Evolutionary conservation across 2,797 vertebrate genomes (phyloP).

Genomic region (Scyliorhinus canicula): DNA sequence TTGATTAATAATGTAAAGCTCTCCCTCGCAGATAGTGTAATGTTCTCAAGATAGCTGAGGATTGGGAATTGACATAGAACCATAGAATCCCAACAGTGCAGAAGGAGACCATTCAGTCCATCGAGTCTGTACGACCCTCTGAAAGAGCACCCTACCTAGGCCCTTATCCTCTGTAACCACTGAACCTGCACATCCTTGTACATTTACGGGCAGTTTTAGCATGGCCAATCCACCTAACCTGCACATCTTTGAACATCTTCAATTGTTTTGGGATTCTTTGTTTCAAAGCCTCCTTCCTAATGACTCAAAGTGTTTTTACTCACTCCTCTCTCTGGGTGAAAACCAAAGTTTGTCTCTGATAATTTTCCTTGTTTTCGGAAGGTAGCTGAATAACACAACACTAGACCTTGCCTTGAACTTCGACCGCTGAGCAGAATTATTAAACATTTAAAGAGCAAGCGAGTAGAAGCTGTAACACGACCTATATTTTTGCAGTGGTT

Average conservation of each 20-base stretch:
- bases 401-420: neutral
- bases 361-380: neutral
- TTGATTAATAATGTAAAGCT: neutral
- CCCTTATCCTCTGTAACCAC: too few relatives aligned
- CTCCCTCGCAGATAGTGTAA: neutral
- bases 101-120: too few relatives aligned
- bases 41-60: neutral
- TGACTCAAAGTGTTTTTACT: neutral
- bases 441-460: neutral
- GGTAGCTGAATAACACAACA: neutral
- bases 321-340: neutral
- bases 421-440: neutral
- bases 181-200: too few relatives aligned
- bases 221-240: too few relatives aligned
- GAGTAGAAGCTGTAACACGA: neutral
- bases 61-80: too few relatives aligned
- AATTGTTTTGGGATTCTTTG: neutral
- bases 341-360: neutral
- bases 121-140: too few relatives aligned
- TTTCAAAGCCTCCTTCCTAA: neutral
- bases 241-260: too few relatives aligned
- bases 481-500: neutral
- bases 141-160: too few relatives aligned
- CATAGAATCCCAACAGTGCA: too few relatives aligned
- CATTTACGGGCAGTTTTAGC: too few relatives aligned